phyloP scores from a whole-genome alignment of 2,888 invertebrate genomes.

The Cyclophora punctaria region DNA sequence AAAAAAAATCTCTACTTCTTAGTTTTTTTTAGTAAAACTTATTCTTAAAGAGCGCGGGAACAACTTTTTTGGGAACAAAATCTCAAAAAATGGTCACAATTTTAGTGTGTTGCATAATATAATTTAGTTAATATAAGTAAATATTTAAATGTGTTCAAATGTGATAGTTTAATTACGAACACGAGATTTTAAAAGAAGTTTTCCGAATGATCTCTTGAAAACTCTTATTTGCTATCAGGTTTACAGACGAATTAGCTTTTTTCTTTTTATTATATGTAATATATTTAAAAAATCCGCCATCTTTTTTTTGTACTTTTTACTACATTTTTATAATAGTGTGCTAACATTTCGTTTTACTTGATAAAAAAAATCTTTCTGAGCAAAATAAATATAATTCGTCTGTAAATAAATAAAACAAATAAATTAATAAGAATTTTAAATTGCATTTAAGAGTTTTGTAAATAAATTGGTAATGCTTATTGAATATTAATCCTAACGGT shows the following conservation, averaged over 20 bases:
- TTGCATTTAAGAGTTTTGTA: constrained; percentile 66
- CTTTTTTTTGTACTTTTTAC: no score
- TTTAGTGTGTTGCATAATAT: neutral
- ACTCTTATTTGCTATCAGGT: constrained; percentile 59
- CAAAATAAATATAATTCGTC: constrained; percentile 14
- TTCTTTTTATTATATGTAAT: neutral
- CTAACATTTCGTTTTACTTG: no score
- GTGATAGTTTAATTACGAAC: constrained; percentile 72
- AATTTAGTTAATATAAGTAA: neutral
- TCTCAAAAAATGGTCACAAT: neutral
- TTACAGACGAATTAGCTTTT: constrained; percentile 28
- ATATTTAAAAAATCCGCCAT: no score
- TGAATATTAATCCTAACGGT: constrained; percentile 48
- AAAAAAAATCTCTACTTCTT: no score
- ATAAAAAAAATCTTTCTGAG: no score
- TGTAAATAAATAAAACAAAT: constrained; percentile 20
- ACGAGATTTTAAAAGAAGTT: constrained; percentile 58
- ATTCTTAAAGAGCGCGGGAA: constrained; percentile 22
- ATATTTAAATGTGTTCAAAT: constrained; percentile 64
- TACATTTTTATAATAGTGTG: no score
- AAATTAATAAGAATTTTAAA: constrained; percentile 17
- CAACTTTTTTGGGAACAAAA: constrained; percentile 45
- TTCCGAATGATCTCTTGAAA: constrained; percentile 73
- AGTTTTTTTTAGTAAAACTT: no score
- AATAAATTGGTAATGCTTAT: constrained; percentile 71